A percentile compares a stretch with the other conserved stretches of the same genome.
phyloP scores from a whole-genome alignment of 2,888 invertebrate genomes.

The Stenurella melanura region DNA sequence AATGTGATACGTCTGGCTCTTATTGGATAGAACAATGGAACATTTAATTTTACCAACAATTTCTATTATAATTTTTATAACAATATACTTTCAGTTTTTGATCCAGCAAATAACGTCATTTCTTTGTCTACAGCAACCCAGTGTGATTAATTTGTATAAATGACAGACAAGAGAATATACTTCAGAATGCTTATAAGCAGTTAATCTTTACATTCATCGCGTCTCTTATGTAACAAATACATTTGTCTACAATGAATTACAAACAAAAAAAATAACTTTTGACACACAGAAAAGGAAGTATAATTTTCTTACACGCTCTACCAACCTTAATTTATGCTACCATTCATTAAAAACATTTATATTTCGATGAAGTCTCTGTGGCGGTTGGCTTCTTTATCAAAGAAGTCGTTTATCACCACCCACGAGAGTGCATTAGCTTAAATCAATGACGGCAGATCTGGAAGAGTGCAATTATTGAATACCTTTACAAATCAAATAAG shows the following conservation, averaged over 20 bases:
- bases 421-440: slow-evolving; percentile 32
- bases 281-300: neutral
- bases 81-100: no score
- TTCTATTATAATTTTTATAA: no score
- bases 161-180: no score
- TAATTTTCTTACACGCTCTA: neutral
- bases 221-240: neutral
- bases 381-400: slow-evolving; percentile 25
- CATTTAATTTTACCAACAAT: no score
- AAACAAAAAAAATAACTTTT: neutral
- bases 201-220: neutral
- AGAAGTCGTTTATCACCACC: slow-evolving; percentile 31
- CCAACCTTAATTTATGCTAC: slow-evolving; percentile 24
- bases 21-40: no score
- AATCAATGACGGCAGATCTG: slow-evolving; percentile 38
- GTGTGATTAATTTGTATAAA: no score
- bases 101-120: no score
- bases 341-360: slow-evolving; percentile 8
- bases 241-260: neutral
- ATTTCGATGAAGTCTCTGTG: slow-evolving; percentile 31
- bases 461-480: slow-evolving; percentile 43
- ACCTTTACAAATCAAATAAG: slow-evolving; percentile 36
- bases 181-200: no score
- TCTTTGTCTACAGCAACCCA: no score
- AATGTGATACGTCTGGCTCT: no score